These are phyloP conservation scores for Lytechinus variegatus DNA, from an alignment of 35 echinoderm and acorn worm species.

Conservation along the genomic window DNA sequence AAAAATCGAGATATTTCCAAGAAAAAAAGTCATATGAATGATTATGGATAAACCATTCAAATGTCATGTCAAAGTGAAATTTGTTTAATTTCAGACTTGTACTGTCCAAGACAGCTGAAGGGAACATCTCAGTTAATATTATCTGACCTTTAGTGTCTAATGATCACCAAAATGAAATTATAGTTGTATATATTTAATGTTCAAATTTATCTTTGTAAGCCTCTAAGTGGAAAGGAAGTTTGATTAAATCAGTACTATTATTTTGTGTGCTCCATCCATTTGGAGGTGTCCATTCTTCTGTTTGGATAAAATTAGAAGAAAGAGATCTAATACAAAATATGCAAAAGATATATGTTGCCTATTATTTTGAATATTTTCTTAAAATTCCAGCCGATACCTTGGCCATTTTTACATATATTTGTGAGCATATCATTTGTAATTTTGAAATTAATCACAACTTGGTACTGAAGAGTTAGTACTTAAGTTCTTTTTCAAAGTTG, in stretches of 20 bases:
- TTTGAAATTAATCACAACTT: no score
- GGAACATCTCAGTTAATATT: neutral
- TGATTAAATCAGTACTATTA: neutral
- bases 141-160: neutral
- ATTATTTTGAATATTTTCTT: neutral
- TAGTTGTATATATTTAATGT: neutral
- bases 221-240: neutral
- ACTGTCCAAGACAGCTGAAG: neutral
- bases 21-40: neutral
- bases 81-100: neutral
- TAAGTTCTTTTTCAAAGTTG: no score
- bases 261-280: neutral
- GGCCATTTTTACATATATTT: no score
- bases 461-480: no score
- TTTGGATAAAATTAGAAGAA: neutral
- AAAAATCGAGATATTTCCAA: neutral
- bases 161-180: neutral
- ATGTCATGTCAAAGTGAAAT: neutral
- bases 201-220: neutral
- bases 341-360: neutral
- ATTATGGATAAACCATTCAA: neutral
- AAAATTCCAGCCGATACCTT: neutral
- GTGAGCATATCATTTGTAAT: no score
- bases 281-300: neutral
- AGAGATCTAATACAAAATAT: neutral